A percentile compares a stretch with the other conserved stretches of the same genome.
Evolutionary conservation across 1,140 invertebrate species (phyloP).

Genomic region (Elysia chlorotica): DNA sequence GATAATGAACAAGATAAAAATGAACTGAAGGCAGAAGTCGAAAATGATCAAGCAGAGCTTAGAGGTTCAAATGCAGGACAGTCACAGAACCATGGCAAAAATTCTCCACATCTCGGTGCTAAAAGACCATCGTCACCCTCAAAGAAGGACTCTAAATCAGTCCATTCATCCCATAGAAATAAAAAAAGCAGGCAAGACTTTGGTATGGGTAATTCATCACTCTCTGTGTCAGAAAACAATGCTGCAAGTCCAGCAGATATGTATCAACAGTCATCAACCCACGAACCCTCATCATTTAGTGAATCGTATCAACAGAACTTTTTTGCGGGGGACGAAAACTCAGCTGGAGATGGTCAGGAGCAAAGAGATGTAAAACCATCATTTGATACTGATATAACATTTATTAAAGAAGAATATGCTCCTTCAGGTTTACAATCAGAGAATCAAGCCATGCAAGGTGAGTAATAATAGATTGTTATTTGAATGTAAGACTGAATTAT

Average conservation of each 20-base stretch:
- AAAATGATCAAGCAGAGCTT: slow-evolving; percentile 1
- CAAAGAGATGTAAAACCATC: slow-evolving; percentile 19
- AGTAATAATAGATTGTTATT: no score
- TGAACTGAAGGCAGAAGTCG: slow-evolving; percentile 14
- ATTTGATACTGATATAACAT: slow-evolving; percentile 19
- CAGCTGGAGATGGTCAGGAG: background rate
- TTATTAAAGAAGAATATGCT: slow-evolving; percentile 21
- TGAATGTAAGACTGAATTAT: no score
- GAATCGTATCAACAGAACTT: slow-evolving; percentile 14
- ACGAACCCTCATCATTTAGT: background rate
- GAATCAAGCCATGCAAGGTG: no score
- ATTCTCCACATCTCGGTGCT: background rate
- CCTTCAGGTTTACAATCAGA: slow-evolving; percentile 11
- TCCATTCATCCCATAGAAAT: background rate
- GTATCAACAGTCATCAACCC: background rate
- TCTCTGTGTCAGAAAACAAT: slow-evolving; percentile 17
- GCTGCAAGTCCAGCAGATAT: background rate
- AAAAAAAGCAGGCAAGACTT: slow-evolving; percentile 8
- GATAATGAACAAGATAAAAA: background rate
- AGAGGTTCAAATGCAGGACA: slow-evolving; percentile 21
- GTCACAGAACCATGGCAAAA: background rate
- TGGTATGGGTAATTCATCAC: slow-evolving; percentile 15
- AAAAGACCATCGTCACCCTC: slow-evolving; percentile 16
- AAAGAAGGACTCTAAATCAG: background rate
- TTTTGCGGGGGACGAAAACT: slow-evolving; percentile 3